Evolutionary conservation across 2,113 vertebrate genomes (phyloP), one percentile per base, ranked within the genome.

Genomic region (Naja naja): DNA sequence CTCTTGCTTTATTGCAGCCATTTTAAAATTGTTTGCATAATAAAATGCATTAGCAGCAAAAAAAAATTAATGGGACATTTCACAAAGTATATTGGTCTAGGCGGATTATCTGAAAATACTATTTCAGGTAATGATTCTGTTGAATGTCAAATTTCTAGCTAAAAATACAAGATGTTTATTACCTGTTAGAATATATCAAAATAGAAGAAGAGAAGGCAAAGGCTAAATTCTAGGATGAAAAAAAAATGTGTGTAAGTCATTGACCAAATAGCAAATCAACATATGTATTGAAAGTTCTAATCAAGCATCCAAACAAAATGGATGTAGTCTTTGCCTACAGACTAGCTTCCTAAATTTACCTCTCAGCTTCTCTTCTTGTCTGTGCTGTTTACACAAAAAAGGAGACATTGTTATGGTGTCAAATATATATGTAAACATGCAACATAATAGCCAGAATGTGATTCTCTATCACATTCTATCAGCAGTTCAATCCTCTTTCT

Each of bases 41-140:
- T 87, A 87, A 49, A 74, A 91, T 86, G 87, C 11, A 34, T 60
- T 25, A 87, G 55, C 30, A 49, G 45, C 18, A 47, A 47, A 52
- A 52, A 45, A 60, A 39, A 91, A 39, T 43, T 60, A 91, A 91
- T 64, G 30, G 55, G 5, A 87, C 11, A 64, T 34, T 91, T 45
- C 54, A 87, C 43, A 87, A 47, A 60, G 43, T 87, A 60, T 60
- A 34, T 34, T 91, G 86, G 87, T 91, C 16, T 30, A 52, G 45
- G 27, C 60, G 30, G 55, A 87, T 91, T 87, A 87, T 87, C 20
- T 87, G 55, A 87, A 91, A 56, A 52, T 27, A 87, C 55, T 64
- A 87, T 87, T 87, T 58, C 81, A 87, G 81, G 87, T 91, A 87
- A 91, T 91, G 53, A 91, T 49, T 87, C 90, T 58, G 27, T 47